Base-by-base conservation (phyloP, 2,888 invertebrate species). In the Thumatha senex region DNA sequence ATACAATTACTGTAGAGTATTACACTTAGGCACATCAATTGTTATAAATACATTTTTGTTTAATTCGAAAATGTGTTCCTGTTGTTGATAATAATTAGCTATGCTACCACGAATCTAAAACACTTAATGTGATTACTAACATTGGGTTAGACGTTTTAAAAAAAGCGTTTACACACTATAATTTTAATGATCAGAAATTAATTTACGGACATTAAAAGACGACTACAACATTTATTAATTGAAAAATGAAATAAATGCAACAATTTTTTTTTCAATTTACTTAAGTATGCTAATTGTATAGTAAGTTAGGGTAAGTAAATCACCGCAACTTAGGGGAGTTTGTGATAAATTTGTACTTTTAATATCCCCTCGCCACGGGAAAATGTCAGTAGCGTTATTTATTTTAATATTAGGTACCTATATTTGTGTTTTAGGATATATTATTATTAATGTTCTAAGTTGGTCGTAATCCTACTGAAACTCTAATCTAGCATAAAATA, bases 11-110 rank as follows among this genome's bases (percentile, higher is more conserved):
- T 78, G 76, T 86, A 89, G 80, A 89, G 73, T 72, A 84, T 84
- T 89, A 92, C 92, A 92, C 90, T 90, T 92, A 92, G 92, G 92
- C 92, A 92, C 92, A 92, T 92, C 92, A 87, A 92, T 92, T 92
- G 83, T 92, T 92, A 89, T 90, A 88, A 89, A 87, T 87, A 90
- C 86, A 64, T 77, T 81, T 83, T 86, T 84, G 76, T 81, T 82
- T 85, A 86, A 86, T 89, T 84, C 83, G 83, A 88, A 87, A 88
- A 80, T 72, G 85, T 84, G 84, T 83, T 81, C 82, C 78, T 76
- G 82, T 82, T 83, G 61, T 70, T 56, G 51, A 80, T 82, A 80
- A 80, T 82, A 80, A 76, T 78, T 76, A 79, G 72, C 76, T 76
- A 79, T 70, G 64, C 84, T 87, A 87, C 84, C 82, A 88, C 87